Percentiles rank a stretch among this genome's conserved stretches.
These are phyloP conservation scores for Crocodylus rhombifer DNA, from an alignment of 2,797 vertebrate species.

Conservation along the genomic window DNA sequence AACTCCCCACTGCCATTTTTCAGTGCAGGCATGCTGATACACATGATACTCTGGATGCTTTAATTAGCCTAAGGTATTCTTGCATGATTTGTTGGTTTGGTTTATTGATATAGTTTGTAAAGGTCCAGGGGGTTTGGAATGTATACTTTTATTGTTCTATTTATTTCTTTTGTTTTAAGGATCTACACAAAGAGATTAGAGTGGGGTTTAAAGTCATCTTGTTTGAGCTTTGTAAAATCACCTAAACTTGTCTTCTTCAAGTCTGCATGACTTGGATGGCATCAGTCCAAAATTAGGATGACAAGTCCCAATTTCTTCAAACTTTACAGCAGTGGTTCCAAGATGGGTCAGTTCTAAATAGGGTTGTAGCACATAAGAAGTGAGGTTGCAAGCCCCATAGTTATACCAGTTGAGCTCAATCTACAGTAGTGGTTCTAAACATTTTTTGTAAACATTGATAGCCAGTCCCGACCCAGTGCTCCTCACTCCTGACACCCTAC, in stretches of 20 bases:
- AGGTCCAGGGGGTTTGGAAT: not conserved
- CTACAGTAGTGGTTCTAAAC: no score
- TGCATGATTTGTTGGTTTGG: not conserved
- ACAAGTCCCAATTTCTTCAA: not conserved
- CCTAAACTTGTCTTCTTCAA: not conserved
- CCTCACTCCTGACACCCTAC: no score
- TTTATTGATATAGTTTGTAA: not conserved
- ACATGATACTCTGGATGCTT: no score
- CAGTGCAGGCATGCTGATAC: no score
- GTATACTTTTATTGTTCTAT: not conserved
- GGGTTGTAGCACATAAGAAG: no score
- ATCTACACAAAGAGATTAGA: not conserved
- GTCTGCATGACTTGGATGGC: not conserved
- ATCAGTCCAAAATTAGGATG: not conserved
- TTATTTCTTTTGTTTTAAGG: not conserved
- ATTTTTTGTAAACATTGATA: no score
- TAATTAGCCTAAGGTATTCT: no score
- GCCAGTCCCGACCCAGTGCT: no score
- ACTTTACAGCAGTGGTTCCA: not conserved
- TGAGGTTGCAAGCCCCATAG: no score
- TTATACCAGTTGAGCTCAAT: no score
- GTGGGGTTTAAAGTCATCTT: not conserved
- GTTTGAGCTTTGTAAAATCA: not conserved
- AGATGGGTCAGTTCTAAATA: no score
- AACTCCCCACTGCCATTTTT: no score